Evolutionary conservation across 2,888 invertebrate genomes (phyloP).

Genomic region (Phlogophora meticulosa): DNA sequence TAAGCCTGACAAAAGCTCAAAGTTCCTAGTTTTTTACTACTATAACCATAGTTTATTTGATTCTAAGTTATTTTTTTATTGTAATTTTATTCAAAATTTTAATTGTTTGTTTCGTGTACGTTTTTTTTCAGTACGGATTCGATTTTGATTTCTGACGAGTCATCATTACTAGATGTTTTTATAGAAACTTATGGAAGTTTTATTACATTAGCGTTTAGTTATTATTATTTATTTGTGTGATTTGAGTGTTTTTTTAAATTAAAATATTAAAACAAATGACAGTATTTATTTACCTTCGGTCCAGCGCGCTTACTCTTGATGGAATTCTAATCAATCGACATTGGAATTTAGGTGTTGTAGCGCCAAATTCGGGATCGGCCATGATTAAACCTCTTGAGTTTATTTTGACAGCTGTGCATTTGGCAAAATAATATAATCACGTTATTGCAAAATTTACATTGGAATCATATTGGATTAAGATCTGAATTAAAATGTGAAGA

Average conservation of each 20-base stretch:
- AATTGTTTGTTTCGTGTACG: constrained; percentile 32
- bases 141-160: constrained; percentile 70
- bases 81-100: constrained; percentile 14
- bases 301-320: too few species aligned
- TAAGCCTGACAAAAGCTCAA: neutral
- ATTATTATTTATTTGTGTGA: neutral
- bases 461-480: too few species aligned
- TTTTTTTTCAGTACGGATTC: constrained; percentile 74
- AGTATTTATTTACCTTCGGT: constrained; percentile 13
- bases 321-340: too few species aligned
- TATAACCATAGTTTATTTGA: constrained; percentile 15
- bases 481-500: too few species aligned
- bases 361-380: too few species aligned
- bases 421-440: too few species aligned
- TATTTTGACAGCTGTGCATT: too few species aligned
- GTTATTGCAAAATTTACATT: too few species aligned
- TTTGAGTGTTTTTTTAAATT: constrained; percentile 14
- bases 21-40: neutral
- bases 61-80: neutral
- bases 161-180: constrained; percentile 14
- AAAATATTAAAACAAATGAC: constrained; percentile 7
- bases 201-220: neutral
- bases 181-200: neutral
- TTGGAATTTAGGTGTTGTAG: too few species aligned
- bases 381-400: too few species aligned